Evolutionary conservation across 2,888 invertebrate genomes (phyloP), one percentile per base, ranked within the genome.

Genomic region (Lasioglossum zephyrum): DNA sequence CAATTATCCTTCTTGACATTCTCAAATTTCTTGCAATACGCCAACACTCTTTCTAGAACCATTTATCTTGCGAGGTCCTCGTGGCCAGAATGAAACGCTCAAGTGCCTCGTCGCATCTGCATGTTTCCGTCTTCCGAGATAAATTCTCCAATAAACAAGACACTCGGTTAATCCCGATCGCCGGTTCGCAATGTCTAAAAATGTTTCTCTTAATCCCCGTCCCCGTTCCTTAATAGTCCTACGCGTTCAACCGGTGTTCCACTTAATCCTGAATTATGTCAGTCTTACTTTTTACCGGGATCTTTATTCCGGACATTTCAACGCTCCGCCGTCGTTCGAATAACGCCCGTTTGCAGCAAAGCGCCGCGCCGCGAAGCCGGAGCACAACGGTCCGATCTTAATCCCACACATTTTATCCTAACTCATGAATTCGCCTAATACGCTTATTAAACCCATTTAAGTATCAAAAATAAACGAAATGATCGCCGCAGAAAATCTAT

Each of bases 191-290:
- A 60, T 60, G 26, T 60, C 26, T 31, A 60, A 60, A 60, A 60
- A 60, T 60, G 60, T 60, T 60, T 31, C 60, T 31, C 60, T 60
- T 60, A 60, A 60, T 60, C 16, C 60, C 60, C 16, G 31, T 31
- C 5, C 60, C 26, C 60, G 60, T 60, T 13, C 16, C 1, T 26
- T 60, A 60, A 31, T 60, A 60, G 60, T 60, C 31, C 26, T 5
- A 13, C 31, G 4, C 60, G 60, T 60, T 60, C 26, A 26, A 60
- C 60, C 60, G 60, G 60, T 60, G 60, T 26, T 26, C 60, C 60
- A 60, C 31, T 60, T 60, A 60, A 66, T 66, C 66, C 66, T 36
- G 66, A 66, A 66, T 66, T 36, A 66, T 36, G 36, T 66, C 66
- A 36, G 31, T 36, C 66, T 66, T 36, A 36, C 18, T 66, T 66